Evolutionary conservation across 2,888 invertebrate genomes (phyloP), one percentile per base, ranked within the genome.

Genomic region (Dryobotodes eremita): DNA sequence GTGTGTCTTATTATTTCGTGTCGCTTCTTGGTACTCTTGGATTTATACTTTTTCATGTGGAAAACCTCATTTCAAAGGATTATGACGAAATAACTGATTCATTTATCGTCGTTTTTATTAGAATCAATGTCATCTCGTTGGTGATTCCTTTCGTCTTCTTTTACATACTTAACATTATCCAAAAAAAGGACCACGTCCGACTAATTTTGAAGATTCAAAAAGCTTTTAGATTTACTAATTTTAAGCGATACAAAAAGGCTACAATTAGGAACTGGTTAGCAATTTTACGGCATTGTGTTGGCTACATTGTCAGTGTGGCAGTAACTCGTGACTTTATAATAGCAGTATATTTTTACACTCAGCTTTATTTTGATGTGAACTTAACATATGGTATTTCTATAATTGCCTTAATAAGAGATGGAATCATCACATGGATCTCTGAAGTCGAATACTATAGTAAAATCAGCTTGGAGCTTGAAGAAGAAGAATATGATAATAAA

Each of bases 171-270:
- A 83, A 83, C 15, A 10, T 84, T 57, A n/a, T 53, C 6, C 74
- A 80, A 36, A 79, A 74, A 50, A 59, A 59, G 5, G 62, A 83
- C 2, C 62, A 83, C 5, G 31, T 80, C 7, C n/a, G 5, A n/a
- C 42, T 84, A 0, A 80, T 83, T 55, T 31, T 84, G 13, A 59
- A 68, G 15, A 84, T 84, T 55, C 80, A 83, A 62, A 80, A 84
- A n/a, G 85, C 71, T 4, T 82, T 59, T 20, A 68, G 26, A 42
- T 15, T 68, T 6, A 64, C 71, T 0, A 15, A 84, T 36, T 83
- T 59, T 46, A 80, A 23, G 17, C 70, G 46, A 20, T 83, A 64
- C 13, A 74, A 64, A n/a, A 53, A 36, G 4, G 26, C 57, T 15
- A 36, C 0, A 1, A 42, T 8, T 13, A 80, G 80, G 23, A 85